These are phyloP conservation scores for Eolophus roseicapilla DNA, from an alignment of 2,113 vertebrate genomes.

Conservation along the genomic window DNA sequence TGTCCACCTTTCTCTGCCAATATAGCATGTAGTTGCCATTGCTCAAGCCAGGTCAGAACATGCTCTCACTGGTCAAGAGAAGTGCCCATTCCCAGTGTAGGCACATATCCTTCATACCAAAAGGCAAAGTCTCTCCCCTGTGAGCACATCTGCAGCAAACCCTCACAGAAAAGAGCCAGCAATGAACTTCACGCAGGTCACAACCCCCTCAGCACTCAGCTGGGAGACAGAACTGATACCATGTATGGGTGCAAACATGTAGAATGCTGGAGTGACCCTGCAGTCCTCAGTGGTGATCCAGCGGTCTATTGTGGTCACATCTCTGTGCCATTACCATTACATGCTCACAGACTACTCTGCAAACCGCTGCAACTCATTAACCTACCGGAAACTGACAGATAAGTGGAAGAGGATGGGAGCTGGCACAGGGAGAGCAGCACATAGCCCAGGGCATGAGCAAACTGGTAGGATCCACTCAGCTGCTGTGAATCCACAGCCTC, in stretches of 20 bases:
- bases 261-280: neutral
- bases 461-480: neutral
- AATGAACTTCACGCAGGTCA: accelerated
- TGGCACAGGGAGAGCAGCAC: neutral
- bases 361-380: neutral
- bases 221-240: neutral
- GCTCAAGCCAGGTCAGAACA: neutral
- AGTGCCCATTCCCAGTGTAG: neutral
- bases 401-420: neutral
- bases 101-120: neutral
- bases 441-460: neutral
- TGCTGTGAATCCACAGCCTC: neutral
- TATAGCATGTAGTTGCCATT: neutral
- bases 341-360: neutral
- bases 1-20: neutral
- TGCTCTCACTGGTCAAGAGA: neutral
- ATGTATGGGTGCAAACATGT: accelerated
- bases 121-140: neutral
- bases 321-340: neutral
- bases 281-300: neutral
- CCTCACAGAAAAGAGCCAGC: neutral
- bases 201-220: neutral
- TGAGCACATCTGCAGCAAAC: accelerated
- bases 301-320: neutral
- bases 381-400: neutral